Evolutionary conservation across 2,888 invertebrate species (phyloP).

Genomic region (Nudaria mundana): DNA sequence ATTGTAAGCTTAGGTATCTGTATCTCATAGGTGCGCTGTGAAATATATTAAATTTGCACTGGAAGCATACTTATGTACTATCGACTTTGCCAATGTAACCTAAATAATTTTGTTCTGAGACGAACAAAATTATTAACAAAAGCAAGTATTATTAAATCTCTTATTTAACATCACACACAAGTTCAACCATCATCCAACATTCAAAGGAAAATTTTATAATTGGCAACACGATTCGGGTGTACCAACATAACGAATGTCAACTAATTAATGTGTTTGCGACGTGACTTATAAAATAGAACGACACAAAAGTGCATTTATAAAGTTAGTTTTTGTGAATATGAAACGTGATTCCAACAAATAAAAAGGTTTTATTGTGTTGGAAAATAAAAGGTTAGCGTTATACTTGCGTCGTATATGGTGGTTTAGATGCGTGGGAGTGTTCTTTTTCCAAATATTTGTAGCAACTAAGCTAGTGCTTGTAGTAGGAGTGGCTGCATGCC

Average conservation of each 20-base stretch:
- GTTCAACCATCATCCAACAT: too few species aligned
- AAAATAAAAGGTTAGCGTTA: slow-evolving; percentile 40
- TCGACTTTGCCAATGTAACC: too few species aligned
- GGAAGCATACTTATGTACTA: too few species aligned
- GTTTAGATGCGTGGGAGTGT: slow-evolving; percentile 5
- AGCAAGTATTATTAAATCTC: too few species aligned
- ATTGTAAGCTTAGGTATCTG: too few species aligned
- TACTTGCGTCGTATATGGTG: slow-evolving; percentile 40
- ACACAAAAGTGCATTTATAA: slow-evolving; percentile 50
- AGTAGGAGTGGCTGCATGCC: not conserved
- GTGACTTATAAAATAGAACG: slow-evolving; percentile 59
- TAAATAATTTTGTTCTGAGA: too few species aligned
- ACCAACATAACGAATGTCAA: slow-evolving; percentile 32
- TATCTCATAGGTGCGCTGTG: too few species aligned
- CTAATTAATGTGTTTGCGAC: slow-evolving; percentile 48
- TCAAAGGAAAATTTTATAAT: slow-evolving; percentile 19
- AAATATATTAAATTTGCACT: too few species aligned
- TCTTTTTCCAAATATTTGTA: not conserved
- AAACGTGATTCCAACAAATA: slow-evolving; percentile 70
- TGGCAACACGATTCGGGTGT: slow-evolving; percentile 31
- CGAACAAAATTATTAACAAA: too few species aligned
- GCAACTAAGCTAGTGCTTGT: not conserved
- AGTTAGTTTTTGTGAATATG: slow-evolving; percentile 48
- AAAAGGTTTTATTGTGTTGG: slow-evolving; percentile 44
- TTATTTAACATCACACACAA: too few species aligned